Conservation (phyloP, 2,113 vertebrate species). For the Psilopogon haemacephalus region DNA sequence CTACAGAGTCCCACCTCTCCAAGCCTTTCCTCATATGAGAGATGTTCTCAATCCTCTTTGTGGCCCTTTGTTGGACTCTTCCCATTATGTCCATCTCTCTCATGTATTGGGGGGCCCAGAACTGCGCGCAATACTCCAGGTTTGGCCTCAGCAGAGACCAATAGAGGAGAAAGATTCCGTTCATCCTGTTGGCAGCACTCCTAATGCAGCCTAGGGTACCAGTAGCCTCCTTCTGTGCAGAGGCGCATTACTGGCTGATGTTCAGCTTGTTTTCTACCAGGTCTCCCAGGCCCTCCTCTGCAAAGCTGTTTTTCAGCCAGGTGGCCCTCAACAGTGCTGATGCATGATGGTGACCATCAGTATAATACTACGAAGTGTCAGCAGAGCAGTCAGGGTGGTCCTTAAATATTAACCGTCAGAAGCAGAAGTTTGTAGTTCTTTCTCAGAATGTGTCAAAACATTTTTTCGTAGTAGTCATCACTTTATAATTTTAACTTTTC, state of each 20-base stretch:
- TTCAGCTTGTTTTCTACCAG: not conserved
- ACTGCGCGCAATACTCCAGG: not conserved
- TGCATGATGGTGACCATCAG: not conserved
- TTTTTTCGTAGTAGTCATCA: not conserved
- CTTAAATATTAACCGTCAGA: not conserved
- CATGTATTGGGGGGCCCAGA: not conserved
- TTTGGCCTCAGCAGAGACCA: not conserved
- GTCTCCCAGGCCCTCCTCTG: not conserved
- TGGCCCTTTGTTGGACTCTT: not conserved
- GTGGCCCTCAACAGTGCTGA: not conserved
- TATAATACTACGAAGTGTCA: not conserved
- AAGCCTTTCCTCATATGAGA: not conserved
- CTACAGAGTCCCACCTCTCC: not conserved
- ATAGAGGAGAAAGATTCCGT: not conserved
- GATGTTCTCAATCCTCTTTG: not conserved
- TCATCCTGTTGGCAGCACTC: not conserved
- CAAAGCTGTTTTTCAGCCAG: not conserved
- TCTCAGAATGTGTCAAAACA: not conserved
- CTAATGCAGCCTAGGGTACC: not conserved
- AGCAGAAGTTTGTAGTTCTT: not conserved
- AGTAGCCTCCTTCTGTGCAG: not conserved
- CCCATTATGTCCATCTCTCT: not conserved
- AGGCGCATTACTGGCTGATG: not conserved
- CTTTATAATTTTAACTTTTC: not conserved
- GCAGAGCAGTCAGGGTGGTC: not conserved